Evolutionary conservation across 2,888 invertebrate genomes (phyloP).

Genomic region (Allophyes oxyacanthae): DNA sequence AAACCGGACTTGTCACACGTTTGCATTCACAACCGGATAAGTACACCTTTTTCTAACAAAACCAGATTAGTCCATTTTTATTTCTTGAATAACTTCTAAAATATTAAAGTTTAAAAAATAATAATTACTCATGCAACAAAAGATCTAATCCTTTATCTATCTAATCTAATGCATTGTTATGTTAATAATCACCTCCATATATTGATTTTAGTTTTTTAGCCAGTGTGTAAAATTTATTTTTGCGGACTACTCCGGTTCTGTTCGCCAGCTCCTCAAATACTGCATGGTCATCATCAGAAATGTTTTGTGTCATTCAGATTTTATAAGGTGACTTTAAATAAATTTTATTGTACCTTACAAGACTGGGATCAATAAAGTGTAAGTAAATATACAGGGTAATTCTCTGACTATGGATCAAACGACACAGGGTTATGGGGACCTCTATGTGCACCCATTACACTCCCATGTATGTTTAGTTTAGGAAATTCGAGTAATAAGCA

Average conservation of each 20-base stretch:
- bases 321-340: too few relatives aligned
- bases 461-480: too few relatives aligned
- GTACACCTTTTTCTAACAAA: conserved; percentile 19
- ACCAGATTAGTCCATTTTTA: conserved; percentile 8
- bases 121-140: background rate
- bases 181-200: background rate
- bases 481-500: too few relatives aligned
- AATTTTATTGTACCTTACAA: too few relatives aligned
- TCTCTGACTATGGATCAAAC: too few relatives aligned
- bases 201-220: background rate
- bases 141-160: background rate
- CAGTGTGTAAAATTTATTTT: background rate
- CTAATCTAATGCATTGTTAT: background rate
- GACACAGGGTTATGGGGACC: too few relatives aligned
- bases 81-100: background rate
- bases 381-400: too few relatives aligned
- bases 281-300: too few relatives aligned
- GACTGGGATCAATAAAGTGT: too few relatives aligned
- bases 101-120: background rate
- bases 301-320: too few relatives aligned
- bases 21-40: conserved; percentile 17
- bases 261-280: background rate
- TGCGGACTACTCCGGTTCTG: background rate
- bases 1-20: conserved; percentile 5
- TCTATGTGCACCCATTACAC: too few relatives aligned